Evolutionary conservation across 2,888 invertebrate species (phyloP), one percentile per base, ranked within the genome.

Genomic region (Tachina grossa): DNA sequence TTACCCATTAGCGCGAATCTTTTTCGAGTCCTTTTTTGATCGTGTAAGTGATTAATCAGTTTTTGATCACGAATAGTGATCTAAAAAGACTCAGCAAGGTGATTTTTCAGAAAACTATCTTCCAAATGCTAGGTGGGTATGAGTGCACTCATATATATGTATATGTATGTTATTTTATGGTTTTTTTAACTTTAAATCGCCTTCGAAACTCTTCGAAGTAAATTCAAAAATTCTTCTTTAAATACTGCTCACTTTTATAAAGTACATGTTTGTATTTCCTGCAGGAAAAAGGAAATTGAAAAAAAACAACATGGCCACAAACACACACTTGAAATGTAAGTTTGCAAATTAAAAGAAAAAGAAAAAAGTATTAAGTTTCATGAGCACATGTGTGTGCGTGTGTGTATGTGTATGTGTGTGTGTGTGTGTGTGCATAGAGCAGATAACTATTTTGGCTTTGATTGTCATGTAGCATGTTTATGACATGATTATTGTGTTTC

Each of bases 231-330:
- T 51, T 51, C 11, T 69, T 49, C 8, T 59, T 43, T 61, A 8
- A 45, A 14, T 22, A 43, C 31, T 55, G 75, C 31, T 39, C 53
- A 47, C 19, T 68, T 77, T 59, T 65, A 13, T 41, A 14, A 43
- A 71, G 63, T 55, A 47, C n/a, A 53, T 71, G 63, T 47, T 59
- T 75, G 63, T 75, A 83, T 71, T 79, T 75, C 79, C 84, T 68
- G 61, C 43, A 75, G 84, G 79, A 65, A 84, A 79, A 71, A 71
- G 84, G 75, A 80, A 80, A 84, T 80, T 84, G 71, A 74, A 78
- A 78, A 78, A 74, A 41, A n/a, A n/a, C n/a, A 55, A 55, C 13
- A 43, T 51, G 19, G 11, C 43, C 55, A 39, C 14, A 19, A 13
- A 39, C 22, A 49, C 14, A 31, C 22, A 19, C 13, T 2, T 53